phyloP scores from a whole-genome alignment of 2,888 invertebrate genomes.

The Melanotus villosus region DNA sequence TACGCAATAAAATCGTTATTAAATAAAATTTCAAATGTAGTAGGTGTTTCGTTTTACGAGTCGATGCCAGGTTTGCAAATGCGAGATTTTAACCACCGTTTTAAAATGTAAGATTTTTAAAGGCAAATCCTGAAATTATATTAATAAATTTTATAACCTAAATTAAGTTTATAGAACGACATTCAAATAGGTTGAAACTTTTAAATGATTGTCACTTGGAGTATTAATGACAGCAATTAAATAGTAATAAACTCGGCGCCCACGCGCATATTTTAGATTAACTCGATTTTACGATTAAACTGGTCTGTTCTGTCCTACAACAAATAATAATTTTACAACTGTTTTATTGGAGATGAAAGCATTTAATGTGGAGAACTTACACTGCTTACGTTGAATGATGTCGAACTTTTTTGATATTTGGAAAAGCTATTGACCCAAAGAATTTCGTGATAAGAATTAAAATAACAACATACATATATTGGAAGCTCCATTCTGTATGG shows the following conservation, averaged over 20 bases:
- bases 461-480: constrained; percentile 1
- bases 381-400: background rate
- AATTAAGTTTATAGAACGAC: constrained; percentile 11
- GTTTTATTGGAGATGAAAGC: constrained; percentile 11
- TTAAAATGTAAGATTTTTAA: background rate
- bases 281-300: constrained; percentile 34
- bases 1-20: too few relatives aligned
- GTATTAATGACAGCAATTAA: constrained; percentile 27
- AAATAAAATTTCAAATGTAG: too few relatives aligned
- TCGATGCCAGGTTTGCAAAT: too few relatives aligned
- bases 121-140: background rate
- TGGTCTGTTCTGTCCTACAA: constrained; percentile 25
- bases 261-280: constrained; percentile 29
- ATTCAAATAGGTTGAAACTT: constrained; percentile 6
- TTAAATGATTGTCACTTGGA: constrained; percentile 17
- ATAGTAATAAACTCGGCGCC: constrained; percentile 30
- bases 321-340: constrained; percentile 23
- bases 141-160: constrained; percentile 8
- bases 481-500: background rate
- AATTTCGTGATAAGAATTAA: constrained; percentile 6
- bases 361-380: background rate
- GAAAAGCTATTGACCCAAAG: constrained; percentile 12
- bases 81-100: too few relatives aligned
- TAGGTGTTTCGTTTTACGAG: too few relatives aligned
- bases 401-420: constrained; percentile 4